These are phyloP conservation scores for Ibidorhyncha struthersii DNA, from an alignment of 2,113 vertebrate genomes.

Conservation along the genomic window DNA sequence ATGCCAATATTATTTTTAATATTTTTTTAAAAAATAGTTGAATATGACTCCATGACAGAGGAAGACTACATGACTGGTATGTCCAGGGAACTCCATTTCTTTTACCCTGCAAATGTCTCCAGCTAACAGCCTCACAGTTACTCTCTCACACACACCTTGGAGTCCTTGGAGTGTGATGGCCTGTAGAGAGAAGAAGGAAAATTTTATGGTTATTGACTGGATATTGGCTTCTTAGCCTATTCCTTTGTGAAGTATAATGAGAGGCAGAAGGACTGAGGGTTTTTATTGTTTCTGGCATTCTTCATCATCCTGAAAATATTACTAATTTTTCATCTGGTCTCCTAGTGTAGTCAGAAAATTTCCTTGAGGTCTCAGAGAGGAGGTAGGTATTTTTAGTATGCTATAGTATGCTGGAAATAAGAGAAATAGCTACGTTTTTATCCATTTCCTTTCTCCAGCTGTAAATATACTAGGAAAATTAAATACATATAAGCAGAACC, in stretches of 20 bases:
- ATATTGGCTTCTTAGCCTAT: background rate
- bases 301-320: background rate
- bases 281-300: background rate
- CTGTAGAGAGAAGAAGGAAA: background rate
- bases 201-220: background rate
- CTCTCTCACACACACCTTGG: background rate
- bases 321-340: background rate
- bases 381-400: background rate
- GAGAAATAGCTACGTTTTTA: background rate
- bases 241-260: background rate
- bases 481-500: background rate
- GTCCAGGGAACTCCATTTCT: background rate
- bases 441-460: background rate
- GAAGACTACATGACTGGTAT: background rate
- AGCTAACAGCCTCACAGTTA: background rate
- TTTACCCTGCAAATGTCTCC: background rate
- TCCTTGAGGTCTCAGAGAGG: background rate
- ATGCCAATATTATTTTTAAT: background rate
- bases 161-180: background rate
- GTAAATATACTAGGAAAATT: background rate
- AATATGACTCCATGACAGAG: background rate
- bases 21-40: background rate
- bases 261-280: background rate
- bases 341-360: background rate
- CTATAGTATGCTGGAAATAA: background rate